Conservation (phyloP, 2,888 invertebrate genomes). For the Drosophila siamana region DNA sequence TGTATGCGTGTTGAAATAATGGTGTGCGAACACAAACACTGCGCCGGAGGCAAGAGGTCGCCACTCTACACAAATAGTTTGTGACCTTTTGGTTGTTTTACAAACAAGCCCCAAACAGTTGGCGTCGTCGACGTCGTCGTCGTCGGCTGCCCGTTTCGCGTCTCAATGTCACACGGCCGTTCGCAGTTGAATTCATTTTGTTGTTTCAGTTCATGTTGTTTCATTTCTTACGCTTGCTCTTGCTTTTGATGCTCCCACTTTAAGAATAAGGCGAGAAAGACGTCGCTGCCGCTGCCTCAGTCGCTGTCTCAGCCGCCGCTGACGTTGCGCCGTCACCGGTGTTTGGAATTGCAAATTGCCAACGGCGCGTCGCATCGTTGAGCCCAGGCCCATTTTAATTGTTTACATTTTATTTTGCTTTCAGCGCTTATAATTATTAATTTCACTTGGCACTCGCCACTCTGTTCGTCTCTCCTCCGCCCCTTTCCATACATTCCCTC, state of each 20-base stretch:
- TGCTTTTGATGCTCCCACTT: constrained; percentile 24
- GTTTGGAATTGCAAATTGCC: constrained; percentile 81
- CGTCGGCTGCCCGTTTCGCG: constrained; percentile 54
- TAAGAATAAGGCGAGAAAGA: constrained; percentile 22
- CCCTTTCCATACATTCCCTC: background rate
- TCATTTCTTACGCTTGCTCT: constrained; percentile 8
- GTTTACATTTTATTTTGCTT: constrained; percentile 80
- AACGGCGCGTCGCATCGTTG: constrained; percentile 71
- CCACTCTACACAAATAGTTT: constrained; percentile 76
- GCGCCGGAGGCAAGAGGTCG: constrained; percentile 71
- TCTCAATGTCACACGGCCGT: constrained; percentile 65
- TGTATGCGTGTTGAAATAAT: constrained; percentile 53
- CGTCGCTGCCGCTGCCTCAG: constrained; percentile 8
- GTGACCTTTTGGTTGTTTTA: constrained; percentile 83
- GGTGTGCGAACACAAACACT: constrained; percentile 65
- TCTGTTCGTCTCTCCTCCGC: constrained; percentile 8
- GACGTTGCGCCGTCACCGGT: constrained; percentile 48
- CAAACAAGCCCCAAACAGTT: constrained; percentile 77
- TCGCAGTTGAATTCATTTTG: constrained; percentile 4
- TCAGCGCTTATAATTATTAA: constrained; percentile 79
- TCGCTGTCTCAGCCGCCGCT: constrained; percentile 3
- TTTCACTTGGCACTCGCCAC: constrained; percentile 66
- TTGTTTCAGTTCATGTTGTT: constrained; percentile 22
- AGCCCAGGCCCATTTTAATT: constrained; percentile 76
- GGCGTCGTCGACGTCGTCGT: constrained; percentile 28